A percentile compares a stretch with the other conserved stretches of the same genome.
Evolutionary conservation across 2,797 vertebrate genomes (phyloP).

Genomic region (Sebastes trivittatus): DNA sequence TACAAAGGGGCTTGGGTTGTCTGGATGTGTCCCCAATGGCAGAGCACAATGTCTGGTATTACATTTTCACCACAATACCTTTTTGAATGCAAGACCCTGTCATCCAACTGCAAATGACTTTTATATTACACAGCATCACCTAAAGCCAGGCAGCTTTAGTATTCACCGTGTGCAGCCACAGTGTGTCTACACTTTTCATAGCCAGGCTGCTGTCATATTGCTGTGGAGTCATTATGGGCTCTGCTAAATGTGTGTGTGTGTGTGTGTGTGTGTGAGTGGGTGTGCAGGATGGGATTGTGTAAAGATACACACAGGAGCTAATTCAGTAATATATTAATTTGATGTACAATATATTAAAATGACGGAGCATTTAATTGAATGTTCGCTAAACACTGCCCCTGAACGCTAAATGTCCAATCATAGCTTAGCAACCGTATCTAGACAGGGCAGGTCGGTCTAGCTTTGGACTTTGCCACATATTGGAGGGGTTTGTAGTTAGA

Average conservation of each 20-base stretch:
- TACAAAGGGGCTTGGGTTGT: constrained; percentile 64
- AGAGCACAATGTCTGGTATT: constrained; percentile 56
- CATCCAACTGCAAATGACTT: constrained; percentile 69
- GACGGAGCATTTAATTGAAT: constrained; percentile 23
- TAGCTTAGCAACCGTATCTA: not conserved
- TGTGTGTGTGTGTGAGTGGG: not conserved
- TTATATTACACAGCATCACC: constrained; percentile 54
- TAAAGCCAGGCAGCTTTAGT: constrained; percentile 45
- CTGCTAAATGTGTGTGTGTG: constrained; percentile 18
- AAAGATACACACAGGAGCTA: constrained; percentile 20
- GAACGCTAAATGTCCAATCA: constrained; percentile 1
- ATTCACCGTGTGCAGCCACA: constrained; percentile 50
- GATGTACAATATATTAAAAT: constrained; percentile 34
- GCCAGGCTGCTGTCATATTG: constrained; percentile 59
- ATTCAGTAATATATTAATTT: constrained; percentile 28
- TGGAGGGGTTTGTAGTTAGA: no score
- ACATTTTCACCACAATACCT: constrained; percentile 64
- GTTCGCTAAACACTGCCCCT: not conserved
- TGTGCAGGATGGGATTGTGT: constrained; percentile 1
- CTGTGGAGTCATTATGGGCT: constrained; percentile 55
- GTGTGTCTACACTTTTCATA: constrained; percentile 50
- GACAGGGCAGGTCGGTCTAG: not conserved
- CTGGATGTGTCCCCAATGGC: constrained; percentile 53
- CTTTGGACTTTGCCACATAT: not conserved
- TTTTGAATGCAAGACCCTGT: constrained; percentile 52